A percentile compares a stretch with the other conserved stretches of the same genome.
phyloP scores from a whole-genome alignment of 2,797 vertebrate genomes.

The Onychomys leucogaster region DNA sequence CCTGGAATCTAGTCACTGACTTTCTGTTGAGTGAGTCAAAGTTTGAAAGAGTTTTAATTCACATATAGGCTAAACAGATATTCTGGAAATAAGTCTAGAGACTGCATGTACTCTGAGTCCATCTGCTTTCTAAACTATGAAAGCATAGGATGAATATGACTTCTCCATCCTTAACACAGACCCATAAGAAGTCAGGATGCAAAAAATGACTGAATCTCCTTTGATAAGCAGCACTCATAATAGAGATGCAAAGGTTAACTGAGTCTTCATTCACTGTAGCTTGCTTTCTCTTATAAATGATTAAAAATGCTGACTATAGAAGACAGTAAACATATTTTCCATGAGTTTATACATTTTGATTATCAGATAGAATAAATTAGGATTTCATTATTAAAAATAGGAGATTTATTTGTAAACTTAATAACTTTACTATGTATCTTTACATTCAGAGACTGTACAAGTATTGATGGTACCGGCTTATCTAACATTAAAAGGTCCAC shows the following conservation, averaged over 20 bases:
- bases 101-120: not conserved
- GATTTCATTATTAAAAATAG: constrained; percentile 81
- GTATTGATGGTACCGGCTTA: not conserved
- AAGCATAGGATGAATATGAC: not conserved
- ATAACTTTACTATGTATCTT: constrained; percentile 52
- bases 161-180: not conserved
- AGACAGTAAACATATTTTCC: not conserved
- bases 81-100: constrained; percentile 3
- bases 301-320: not conserved
- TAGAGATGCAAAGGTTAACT: rapidly evolving
- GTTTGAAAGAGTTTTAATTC: not conserved
- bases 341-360: not conserved
- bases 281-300: not conserved
- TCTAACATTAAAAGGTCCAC: not conserved
- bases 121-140: not conserved
- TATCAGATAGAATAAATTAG: constrained; percentile 42
- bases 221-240: not conserved
- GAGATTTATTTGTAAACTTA: constrained; percentile 71
- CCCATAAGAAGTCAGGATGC: not conserved
- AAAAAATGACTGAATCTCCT: not conserved
- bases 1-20: not conserved
- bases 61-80: not conserved
- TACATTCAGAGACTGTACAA: constrained; percentile 54
- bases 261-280: not conserved
- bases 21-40: not conserved